Evolutionary conservation across 1,140 invertebrate genomes (phyloP).

Genomic region (Drosophila repleta): DNA sequence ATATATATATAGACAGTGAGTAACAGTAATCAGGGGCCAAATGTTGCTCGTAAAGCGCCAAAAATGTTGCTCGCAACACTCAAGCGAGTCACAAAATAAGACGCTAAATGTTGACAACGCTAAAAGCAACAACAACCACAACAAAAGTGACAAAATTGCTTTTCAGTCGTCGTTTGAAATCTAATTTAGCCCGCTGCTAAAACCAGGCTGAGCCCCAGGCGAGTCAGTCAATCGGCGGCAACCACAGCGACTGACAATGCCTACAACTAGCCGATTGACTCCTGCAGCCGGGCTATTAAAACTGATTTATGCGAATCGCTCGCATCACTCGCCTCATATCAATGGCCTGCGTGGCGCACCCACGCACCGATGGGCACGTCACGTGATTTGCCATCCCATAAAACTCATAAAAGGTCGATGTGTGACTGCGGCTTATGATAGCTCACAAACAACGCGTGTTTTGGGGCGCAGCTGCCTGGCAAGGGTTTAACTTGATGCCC

Average conservation of each 20-base stretch:
- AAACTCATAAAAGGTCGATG: constrained; percentile 70
- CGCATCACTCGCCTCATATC: constrained; percentile 28
- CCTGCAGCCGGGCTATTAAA: constrained; percentile 74
- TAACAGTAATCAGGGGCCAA: constrained; percentile 47
- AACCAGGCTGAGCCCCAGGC: constrained; percentile 34
- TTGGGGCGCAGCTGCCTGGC: constrained; percentile 5
- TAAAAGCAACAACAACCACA: constrained; percentile 30
- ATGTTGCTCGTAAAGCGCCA: constrained; percentile 74
- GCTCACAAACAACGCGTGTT: not conserved
- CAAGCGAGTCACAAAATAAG: constrained; percentile 14
- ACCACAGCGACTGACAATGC: constrained; percentile 18
- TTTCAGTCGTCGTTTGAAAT: constrained; percentile 60
- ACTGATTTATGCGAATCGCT: constrained; percentile 66
- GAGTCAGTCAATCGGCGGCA: not conserved
- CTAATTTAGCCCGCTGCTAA: constrained; percentile 65
- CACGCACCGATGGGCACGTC: constrained; percentile 70
- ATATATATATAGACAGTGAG: not conserved
- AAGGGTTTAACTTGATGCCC: constrained; percentile 45
- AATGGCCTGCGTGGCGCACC: constrained; percentile 54
- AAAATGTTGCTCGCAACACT: constrained; percentile 57
- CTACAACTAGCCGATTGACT: constrained; percentile 48
- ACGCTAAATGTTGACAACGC: constrained; percentile 34
- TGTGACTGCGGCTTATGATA: constrained; percentile 42
- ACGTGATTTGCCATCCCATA: constrained; percentile 72
- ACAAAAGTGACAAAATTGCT: constrained; percentile 45